A percentile compares a stretch with the other conserved stretches of the same genome.
Conservation (phyloP, 2,797 vertebrate genomes). For the Pangasius sanitwongsei region DNA sequence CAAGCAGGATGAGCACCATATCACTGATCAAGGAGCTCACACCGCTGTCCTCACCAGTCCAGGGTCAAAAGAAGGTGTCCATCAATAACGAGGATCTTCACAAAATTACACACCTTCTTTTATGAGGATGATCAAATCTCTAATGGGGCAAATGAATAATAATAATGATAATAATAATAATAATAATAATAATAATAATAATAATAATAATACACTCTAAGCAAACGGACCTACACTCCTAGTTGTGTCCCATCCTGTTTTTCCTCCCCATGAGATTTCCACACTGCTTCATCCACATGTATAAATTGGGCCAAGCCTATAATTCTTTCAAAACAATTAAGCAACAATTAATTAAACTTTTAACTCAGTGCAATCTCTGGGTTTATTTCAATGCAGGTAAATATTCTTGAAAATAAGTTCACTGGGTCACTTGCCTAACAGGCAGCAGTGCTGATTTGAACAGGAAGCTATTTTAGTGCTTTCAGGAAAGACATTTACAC, state of each 20-base stretch:
- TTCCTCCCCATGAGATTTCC: background rate
- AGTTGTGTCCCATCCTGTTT: background rate
- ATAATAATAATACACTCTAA: background rate
- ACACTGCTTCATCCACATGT: background rate
- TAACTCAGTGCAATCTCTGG: background rate
- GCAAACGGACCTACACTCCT: background rate
- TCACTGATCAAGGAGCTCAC: slow-evolving; percentile 77
- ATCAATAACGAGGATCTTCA: background rate
- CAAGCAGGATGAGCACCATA: slow-evolving; percentile 64
- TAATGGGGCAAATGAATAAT: background rate
- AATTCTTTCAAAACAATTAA: background rate
- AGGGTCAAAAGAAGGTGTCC: slow-evolving; percentile 21
- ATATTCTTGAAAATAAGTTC: slow-evolving; percentile 2
- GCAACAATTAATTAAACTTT: slow-evolving; percentile 2
- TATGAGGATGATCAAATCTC: background rate
- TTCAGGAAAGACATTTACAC: slow-evolving; percentile 3
- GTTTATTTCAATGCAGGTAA: background rate
- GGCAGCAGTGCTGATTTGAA: background rate
- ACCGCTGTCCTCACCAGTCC: background rate
- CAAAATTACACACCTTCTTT: background rate
- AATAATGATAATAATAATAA: background rate
- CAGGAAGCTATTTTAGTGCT: background rate
- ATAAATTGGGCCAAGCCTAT: background rate
- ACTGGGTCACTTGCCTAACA: background rate
- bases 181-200: background rate